Base-by-base conservation (phyloP, 1,140 invertebrate genomes). In the Macrocentrus cingulum region DNA sequence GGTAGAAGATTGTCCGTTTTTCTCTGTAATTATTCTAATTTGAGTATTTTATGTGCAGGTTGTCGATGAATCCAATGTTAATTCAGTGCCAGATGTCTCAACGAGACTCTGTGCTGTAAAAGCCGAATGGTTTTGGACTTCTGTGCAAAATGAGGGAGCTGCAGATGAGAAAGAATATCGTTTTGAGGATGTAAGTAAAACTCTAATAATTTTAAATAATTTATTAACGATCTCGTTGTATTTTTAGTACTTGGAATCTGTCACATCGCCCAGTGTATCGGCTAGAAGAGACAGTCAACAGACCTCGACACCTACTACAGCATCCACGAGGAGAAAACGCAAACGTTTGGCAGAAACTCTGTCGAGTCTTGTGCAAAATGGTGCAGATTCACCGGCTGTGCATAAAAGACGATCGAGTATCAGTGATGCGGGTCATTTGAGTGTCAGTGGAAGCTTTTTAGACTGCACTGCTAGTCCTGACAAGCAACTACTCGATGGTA, bases 101-200 rank as follows among this genome's bases (percentile, higher is more conserved):
- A 64, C 77, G 16, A 79, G 82, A 60, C 85, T 88, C 13, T 85
- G 88, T 67, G 82, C 94, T 41, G 88, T 95, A 32, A 94, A 91
- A 76, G 90, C 89, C 15, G 92, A 97, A 80, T 98, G 96, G 96
- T 98, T 99, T 80, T 98, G 95, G 95, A 90, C 88, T 0, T 94
- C 94, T 36, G 91, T 99, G 49, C 95, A 98, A 79, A 96, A 97
- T 81, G 91, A 95, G 66, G 91, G 89, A 62, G 92, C 93, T 73
- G 91, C 92, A 37, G 87, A 91, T 69, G 95, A 98, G 75, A 88
- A 87, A 65, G 87, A 94, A 58, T 96, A 95, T 79, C 80, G 91
- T 13, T 92, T 91, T 67, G 88, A 90, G 80, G 87, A 91, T 77
- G 90, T 91, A 66, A 74, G 68, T 66, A 54, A 25, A 29, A 48